These are phyloP conservation scores for Arctopsyche grandis DNA, from an alignment of 1,140 invertebrate species.

Conservation along the genomic window DNA sequence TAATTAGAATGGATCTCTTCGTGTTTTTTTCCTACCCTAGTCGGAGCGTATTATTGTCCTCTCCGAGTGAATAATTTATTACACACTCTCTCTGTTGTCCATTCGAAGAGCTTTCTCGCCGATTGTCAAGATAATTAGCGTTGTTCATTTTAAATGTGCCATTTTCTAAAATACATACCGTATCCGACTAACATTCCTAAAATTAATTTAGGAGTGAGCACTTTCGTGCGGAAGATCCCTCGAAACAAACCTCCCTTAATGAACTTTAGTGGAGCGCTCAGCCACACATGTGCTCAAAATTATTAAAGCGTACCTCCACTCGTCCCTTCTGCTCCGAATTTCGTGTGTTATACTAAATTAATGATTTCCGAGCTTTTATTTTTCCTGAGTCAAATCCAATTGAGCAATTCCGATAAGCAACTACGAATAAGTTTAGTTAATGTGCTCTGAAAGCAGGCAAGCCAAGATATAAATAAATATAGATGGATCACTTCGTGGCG, in stretches of 20 bases:
- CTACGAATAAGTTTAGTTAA: too few species aligned
- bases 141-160: too few species aligned
- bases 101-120: too few species aligned
- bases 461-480: too few species aligned
- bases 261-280: conserved; percentile 15
- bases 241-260: background rate
- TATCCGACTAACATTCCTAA: background rate
- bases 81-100: too few species aligned
- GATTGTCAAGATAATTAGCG: too few species aligned
- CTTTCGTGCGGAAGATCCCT: background rate
- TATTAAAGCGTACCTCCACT: background rate
- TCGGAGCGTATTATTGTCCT: too few species aligned
- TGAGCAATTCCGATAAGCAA: background rate
- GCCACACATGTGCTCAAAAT: conserved; percentile 5
- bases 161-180: background rate
- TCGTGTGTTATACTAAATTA: background rate
- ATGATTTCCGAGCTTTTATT: background rate
- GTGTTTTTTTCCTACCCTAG: too few species aligned
- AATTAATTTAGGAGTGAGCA: conserved; percentile 7
- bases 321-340: background rate
- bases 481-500: too few species aligned
- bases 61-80: too few species aligned
- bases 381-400: background rate
- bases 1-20: too few species aligned
- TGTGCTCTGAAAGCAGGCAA: too few species aligned